These are phyloP conservation scores for Sciaenops ocellatus DNA, from an alignment of 2,797 vertebrate species.

Conservation along the genomic window DNA sequence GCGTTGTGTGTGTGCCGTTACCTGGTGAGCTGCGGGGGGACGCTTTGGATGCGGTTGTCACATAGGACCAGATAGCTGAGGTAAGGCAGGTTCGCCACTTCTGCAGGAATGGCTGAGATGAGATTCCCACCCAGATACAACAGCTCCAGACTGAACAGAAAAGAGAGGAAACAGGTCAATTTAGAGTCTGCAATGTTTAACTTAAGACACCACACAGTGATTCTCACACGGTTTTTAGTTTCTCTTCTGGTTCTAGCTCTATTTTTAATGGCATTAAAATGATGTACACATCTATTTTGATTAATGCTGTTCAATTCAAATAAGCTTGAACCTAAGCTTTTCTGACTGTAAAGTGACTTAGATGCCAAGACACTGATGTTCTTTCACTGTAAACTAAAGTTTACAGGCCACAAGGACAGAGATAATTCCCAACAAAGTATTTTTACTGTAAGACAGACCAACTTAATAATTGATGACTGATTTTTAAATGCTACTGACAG, in stretches of 20 bases:
- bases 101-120: constrained; percentile 94
- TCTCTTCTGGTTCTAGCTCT: no score
- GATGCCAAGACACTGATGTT: background rate
- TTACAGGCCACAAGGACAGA: background rate
- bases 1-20: constrained; percentile 56
- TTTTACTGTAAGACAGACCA: no score
- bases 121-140: constrained; percentile 98
- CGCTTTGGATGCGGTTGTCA: constrained; percentile 98
- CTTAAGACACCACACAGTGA: background rate
- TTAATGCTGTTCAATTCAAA: background rate
- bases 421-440: no score
- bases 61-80: constrained; percentile 96
- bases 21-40: constrained; percentile 97
- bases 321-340: background rate
- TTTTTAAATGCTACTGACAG: no score
- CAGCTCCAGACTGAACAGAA: constrained; percentile 91
- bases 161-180: background rate
- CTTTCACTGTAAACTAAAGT: background rate
- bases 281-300: background rate
- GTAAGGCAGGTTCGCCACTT: constrained; percentile 93
- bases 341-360: background rate
- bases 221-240: background rate
- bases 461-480: no score
- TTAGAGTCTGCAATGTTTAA: background rate
- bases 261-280: no score